Conservation (phyloP, 2,888 invertebrate species). For the Phytoseiulus persimilis region DNA sequence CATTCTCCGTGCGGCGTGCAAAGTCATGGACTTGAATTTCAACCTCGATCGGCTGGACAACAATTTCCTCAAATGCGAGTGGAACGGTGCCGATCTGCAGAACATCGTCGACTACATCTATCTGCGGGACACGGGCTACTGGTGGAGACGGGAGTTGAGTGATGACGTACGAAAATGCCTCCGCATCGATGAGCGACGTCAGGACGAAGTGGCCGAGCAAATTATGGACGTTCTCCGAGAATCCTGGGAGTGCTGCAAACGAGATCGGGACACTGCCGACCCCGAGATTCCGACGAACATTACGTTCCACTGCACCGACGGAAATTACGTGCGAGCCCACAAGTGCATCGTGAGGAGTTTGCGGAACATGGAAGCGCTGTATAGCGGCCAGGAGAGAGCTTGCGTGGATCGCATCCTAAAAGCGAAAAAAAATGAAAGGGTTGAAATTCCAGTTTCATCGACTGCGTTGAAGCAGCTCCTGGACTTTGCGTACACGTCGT, state of each 20-base stretch:
- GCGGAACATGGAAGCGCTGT: conserved; percentile 29
- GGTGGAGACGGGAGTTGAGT: conserved; percentile 37
- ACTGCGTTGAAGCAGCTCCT: conserved; percentile 29
- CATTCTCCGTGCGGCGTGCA: conserved; percentile 29
- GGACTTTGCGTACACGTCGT: conserved; percentile 28
- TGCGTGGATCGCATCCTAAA: conserved; percentile 23
- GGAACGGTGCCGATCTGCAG: conserved; percentile 34
- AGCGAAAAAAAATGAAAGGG: background rate
- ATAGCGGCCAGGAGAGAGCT: conserved; percentile 19
- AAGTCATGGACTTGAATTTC: conserved; percentile 27
- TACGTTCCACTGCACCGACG: conserved; percentile 29
- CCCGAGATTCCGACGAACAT: conserved; percentile 27
- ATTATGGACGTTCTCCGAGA: conserved; percentile 31
- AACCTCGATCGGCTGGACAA: conserved; percentile 24
- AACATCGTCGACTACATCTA: conserved; percentile 37
- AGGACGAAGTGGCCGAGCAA: conserved; percentile 36
- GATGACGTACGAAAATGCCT: conserved; percentile 16
- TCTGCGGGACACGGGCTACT: conserved; percentile 27
- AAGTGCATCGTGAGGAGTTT: conserved; percentile 30
- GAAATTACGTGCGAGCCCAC: conserved; percentile 34
- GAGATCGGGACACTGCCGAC: conserved; percentile 25
- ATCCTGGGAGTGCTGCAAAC: conserved; percentile 30
- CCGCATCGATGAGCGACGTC: conserved; percentile 25
- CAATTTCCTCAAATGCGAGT: conserved; percentile 6
- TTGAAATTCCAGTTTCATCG: conserved; percentile 31